Base-by-base conservation (phyloP, 2,888 invertebrate genomes). In the Tenthredo livida region DNA sequence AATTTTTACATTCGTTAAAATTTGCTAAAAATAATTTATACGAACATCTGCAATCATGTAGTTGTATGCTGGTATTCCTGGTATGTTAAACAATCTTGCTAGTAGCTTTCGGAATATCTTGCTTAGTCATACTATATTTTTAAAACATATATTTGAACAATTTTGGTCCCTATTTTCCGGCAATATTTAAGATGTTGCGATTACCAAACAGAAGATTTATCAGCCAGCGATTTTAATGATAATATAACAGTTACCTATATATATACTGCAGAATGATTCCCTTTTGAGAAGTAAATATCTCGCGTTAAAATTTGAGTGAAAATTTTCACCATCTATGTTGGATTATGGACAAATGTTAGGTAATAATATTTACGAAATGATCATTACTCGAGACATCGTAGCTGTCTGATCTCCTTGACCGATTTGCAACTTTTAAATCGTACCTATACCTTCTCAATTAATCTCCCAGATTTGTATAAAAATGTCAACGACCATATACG, bases 381-480 rank as follows among this genome's bases (percentile, higher is more conserved):
- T 37, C 12, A 37, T 61, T 25, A 2, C 37, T 70, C 33, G 33
- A 70, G 17, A 61, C 25, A 61, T 61, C 61, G 61, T 61, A 70
- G 37, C 37, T 37, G 70, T 70, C n/a, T n/a, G n/a, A 70, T 70
- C 70, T 70, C 70, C 70, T 70, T 70, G 70, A 70, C 70, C 70
- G 37, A 70, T 70, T n/a, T 70, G 15, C n/a, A 9, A 33, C 70
- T 70, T 25, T 40, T 33, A 6, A 70, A 33, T 37, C 33, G 70
- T 40, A 70, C 29, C 9, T 7, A 21, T 67, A 25, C 70, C 33
- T 70, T 40, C 17, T 37, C 70, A 70, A n/a, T n/a, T n/a, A n/a
- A 70, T 70, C 70, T n/a, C 37, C 70, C 9, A n/a, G 70, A 70
- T 70, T 70, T 9, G 5, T 37, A 70, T 70, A 37, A 70, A 37